phyloP scores from a whole-genome alignment of 2,113 vertebrate genomes.

The Psettodes erumei region DNA sequence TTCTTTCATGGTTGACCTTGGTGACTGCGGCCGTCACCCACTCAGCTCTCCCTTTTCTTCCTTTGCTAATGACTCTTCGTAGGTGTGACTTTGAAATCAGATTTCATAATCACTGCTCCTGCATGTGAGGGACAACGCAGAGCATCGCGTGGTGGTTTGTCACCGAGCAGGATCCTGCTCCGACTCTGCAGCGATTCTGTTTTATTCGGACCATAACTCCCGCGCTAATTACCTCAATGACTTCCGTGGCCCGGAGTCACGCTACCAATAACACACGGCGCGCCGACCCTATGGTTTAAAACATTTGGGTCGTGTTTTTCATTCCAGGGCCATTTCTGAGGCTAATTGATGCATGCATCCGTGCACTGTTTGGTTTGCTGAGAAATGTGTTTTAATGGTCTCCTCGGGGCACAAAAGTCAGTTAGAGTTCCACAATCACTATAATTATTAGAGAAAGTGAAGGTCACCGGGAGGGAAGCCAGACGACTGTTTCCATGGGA shows the following conservation, averaged over 20 bases:
- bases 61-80: too few relatives aligned
- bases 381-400: conserved; percentile 72
- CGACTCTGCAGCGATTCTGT: conserved; percentile 15
- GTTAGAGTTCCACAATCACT: conserved; percentile 51
- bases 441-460: conserved; percentile 66
- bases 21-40: too few relatives aligned
- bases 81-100: too few relatives aligned
- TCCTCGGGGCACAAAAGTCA: conserved; percentile 56
- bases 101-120: too few relatives aligned
- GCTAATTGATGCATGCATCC: conserved; percentile 62
- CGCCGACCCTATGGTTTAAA: conserved; percentile 38
- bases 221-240: conserved; percentile 67
- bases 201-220: conserved; percentile 51
- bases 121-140: background rate
- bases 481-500: background rate
- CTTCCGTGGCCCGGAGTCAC: conserved; percentile 50
- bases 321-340: conserved; percentile 54
- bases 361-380: conserved; percentile 53
- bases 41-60: too few relatives aligned
- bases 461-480: conserved; percentile 56
- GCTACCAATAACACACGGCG: conserved; percentile 37
- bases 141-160: background rate
- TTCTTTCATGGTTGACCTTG: too few relatives aligned
- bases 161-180: background rate
- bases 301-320: conserved; percentile 34